Conservation (phyloP, 1,140 invertebrate species). For the Theocolax elegans region DNA sequence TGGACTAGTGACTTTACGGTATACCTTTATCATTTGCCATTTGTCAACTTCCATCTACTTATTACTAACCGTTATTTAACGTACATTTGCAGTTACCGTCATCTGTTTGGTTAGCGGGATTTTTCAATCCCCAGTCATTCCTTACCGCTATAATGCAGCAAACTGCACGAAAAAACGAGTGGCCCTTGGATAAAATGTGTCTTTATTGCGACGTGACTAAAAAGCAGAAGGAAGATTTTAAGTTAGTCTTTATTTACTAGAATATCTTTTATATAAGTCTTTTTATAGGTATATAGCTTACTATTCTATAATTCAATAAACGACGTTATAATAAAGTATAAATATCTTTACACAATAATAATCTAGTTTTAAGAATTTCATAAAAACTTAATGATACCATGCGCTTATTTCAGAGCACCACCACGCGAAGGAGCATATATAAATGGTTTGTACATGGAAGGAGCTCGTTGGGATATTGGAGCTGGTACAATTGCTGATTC, state of each 20-base stretch:
- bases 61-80: no score
- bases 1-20: conserved; percentile 84
- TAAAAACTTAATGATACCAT: no score
- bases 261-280: no score
- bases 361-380: no score
- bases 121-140: conserved; percentile 97
- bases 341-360: no score
- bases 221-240: conserved; percentile 87
- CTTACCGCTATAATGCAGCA: conserved; percentile 97
- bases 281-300: no score
- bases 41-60: no score
- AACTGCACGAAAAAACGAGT: conserved; percentile 93
- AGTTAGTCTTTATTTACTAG: conserved; percentile 61
- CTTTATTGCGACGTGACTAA: conserved; percentile 95
- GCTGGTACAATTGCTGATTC: conserved; percentile 84
- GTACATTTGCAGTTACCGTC: conserved; percentile 74
- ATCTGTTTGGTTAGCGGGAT: conserved; percentile 91
- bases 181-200: conserved; percentile 96
- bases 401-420: conserved; percentile 68
- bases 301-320: no score
- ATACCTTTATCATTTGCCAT: conserved; percentile 19
- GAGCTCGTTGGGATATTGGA: conserved; percentile 88
- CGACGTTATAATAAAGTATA: no score
- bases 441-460: conserved; percentile 92
- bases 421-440: conserved; percentile 93